Evolutionary conservation across 2,888 invertebrate species (phyloP).

Genomic region (Eilema griseolum): DNA sequence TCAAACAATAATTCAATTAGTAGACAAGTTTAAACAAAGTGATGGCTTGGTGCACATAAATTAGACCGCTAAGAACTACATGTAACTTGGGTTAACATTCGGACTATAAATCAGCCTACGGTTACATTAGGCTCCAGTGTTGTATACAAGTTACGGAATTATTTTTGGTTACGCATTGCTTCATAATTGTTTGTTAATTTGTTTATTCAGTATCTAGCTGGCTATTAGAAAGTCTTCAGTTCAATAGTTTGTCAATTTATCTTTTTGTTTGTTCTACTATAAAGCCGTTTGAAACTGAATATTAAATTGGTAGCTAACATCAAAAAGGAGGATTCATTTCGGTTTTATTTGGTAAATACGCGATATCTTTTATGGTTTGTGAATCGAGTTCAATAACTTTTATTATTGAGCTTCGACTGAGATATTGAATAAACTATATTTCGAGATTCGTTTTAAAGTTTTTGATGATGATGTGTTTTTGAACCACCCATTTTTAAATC

Average conservation of each 20-base stretch:
- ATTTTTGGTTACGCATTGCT: not conserved
- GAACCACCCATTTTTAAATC: too few relatives aligned
- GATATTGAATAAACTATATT: too few relatives aligned
- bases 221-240: not conserved
- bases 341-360: too few relatives aligned
- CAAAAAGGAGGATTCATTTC: too few relatives aligned
- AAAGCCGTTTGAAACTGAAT: too few relatives aligned
- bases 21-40: constrained; percentile 32
- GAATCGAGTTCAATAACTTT: too few relatives aligned
- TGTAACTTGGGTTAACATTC: constrained; percentile 26
- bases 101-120: constrained; percentile 26
- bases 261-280: too few relatives aligned
- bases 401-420: too few relatives aligned
- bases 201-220: not conserved
- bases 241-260: not conserved
- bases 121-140: constrained; percentile 1
- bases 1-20: constrained; percentile 44
- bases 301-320: too few relatives aligned
- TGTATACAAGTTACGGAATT: not conserved
- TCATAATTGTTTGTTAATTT: not conserved
- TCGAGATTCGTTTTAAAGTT: too few relatives aligned
- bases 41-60: constrained; percentile 40
- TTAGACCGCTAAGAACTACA: constrained; percentile 28
- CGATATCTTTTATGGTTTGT: too few relatives aligned
- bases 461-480: too few relatives aligned